phyloP scores from a whole-genome alignment of 2,888 invertebrate genomes.

The Ischnura elegans region DNA sequence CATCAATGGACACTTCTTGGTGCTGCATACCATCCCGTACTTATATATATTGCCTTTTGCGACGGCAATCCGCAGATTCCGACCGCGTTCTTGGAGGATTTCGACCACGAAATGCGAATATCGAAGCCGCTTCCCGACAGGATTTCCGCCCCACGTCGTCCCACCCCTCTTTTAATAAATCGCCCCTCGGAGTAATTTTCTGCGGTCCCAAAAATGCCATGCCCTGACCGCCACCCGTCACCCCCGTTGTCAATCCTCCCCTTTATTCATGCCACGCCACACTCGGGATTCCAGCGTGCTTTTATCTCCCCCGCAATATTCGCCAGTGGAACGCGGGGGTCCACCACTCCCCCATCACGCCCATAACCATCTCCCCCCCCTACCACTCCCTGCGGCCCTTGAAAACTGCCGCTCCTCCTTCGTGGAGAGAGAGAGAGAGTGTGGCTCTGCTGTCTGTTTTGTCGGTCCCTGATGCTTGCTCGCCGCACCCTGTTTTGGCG shows the following conservation, averaged over 20 bases:
- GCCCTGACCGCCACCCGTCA: neutral
- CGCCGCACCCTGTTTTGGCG: slow-evolving; percentile 25
- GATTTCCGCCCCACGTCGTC: too few relatives aligned
- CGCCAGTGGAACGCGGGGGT: neutral
- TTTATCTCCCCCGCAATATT: slow-evolving; percentile 34
- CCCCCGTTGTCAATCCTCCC: neutral
- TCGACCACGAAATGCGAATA: neutral
- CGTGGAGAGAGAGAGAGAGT: too few relatives aligned
- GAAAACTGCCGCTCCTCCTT: slow-evolving; percentile 5
- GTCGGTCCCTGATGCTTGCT: neutral
- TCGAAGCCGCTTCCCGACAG: neutral
- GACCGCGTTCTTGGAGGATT: neutral
- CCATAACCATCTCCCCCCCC: neutral
- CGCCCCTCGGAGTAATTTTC: neutral
- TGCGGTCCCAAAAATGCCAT: neutral
- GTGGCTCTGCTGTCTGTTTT: slow-evolving; percentile 11
- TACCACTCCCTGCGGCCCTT: neutral
- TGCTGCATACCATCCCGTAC: neutral
- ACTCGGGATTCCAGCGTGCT: slow-evolving; percentile 30
- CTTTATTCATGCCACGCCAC: neutral
- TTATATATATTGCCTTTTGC: neutral
- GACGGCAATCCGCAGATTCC: neutral
- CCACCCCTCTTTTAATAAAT: neutral
- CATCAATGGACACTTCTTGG: neutral
- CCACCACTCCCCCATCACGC: too few relatives aligned